A percentile compares a stretch with the other conserved stretches of the same genome.
phyloP scores from a whole-genome alignment of 2,797 vertebrate genomes.

The Labroides dimidiatus region DNA sequence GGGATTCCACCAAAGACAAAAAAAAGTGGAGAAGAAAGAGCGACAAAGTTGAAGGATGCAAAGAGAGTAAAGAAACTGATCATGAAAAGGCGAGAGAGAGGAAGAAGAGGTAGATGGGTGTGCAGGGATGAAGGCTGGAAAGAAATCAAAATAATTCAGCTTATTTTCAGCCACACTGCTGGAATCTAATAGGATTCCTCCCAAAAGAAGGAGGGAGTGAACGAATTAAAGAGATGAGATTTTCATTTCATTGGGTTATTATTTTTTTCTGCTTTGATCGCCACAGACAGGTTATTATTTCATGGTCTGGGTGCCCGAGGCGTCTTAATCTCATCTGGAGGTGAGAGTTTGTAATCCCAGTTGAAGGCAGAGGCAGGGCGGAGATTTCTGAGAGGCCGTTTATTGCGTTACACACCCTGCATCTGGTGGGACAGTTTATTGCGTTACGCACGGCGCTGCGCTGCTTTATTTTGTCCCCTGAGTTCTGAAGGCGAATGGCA shows the following conservation, averaged over 20 bases:
- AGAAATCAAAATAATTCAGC: conserved; percentile 34
- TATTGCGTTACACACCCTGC: conserved; percentile 70
- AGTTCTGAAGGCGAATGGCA: conserved; percentile 66
- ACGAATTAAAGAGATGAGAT: conserved; percentile 65
- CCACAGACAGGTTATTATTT: conserved; percentile 68
- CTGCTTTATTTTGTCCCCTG: conserved; percentile 61
- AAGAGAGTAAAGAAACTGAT: conserved; percentile 1
- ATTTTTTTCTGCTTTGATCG: conserved; percentile 55
- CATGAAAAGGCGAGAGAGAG: neutral
- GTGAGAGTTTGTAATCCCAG: conserved; percentile 73
- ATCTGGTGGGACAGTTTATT: conserved; percentile 76
- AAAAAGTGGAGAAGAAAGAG: neutral
- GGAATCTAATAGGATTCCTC: conserved; percentile 61
- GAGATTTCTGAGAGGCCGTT: conserved; percentile 41
- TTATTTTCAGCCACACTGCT: conserved; percentile 37
- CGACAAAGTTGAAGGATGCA: neutral
- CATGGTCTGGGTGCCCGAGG: conserved; percentile 46
- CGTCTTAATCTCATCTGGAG: conserved; percentile 75
- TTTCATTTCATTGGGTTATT: conserved; percentile 71
- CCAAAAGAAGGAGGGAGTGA: conserved; percentile 51
- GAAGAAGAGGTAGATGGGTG: neutral
- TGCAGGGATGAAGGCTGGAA: neutral
- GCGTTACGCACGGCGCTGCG: conserved; percentile 53
- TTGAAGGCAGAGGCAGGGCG: conserved; percentile 29
- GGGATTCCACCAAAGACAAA: conserved; percentile 16